Evolutionary conservation across 37 sponge, comb jelly and placozoan species (phyloP).

Genomic region (Tethya wilhelma): DNA sequence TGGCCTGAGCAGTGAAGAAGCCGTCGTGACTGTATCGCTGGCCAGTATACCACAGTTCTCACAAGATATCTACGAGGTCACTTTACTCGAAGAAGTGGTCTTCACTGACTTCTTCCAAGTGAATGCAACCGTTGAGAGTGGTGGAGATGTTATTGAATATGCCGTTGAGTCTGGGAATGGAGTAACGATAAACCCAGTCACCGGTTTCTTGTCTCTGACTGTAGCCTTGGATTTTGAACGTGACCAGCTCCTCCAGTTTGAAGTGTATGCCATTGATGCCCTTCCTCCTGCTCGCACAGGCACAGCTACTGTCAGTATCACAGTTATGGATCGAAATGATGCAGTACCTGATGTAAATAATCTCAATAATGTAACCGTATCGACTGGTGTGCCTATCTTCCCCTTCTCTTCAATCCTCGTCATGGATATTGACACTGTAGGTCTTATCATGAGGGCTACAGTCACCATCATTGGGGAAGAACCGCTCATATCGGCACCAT

Average conservation of each 20-base stretch:
- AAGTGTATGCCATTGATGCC: conserved; percentile 74
- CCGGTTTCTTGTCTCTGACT: conserved; percentile 55
- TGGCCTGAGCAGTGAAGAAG: conserved; percentile 43
- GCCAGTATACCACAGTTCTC: conserved; percentile 70
- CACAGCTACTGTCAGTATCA: conserved; percentile 68
- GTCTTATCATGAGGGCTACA: conserved; percentile 16
- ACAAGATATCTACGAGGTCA: conserved; percentile 1
- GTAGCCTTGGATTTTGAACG: conserved; percentile 50
- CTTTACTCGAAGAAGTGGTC: conserved; percentile 35
- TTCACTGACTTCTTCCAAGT: conserved; percentile 49
- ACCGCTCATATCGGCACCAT: conserved; percentile 35
- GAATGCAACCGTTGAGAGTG: conserved; percentile 63
- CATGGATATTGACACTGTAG: conserved; percentile 50
- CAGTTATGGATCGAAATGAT: conserved; percentile 59
- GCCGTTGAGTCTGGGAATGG: conserved; percentile 30
- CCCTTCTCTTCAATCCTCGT: conserved; percentile 30
- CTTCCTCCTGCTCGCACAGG: conserved; percentile 72
- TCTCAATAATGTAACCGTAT: conserved; percentile 33
- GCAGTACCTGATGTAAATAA: conserved; percentile 35
- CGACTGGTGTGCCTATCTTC: conserved; percentile 9
- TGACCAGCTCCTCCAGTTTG: conserved; percentile 14
- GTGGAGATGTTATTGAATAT: conserved; percentile 41
- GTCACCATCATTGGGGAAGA: conserved; percentile 29
- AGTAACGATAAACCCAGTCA: conserved; percentile 23
- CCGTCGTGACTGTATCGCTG: conserved; percentile 32